Evolutionary conservation across 2,888 invertebrate species (phyloP).

Genomic region (Caenorhabditis angaria): DNA sequence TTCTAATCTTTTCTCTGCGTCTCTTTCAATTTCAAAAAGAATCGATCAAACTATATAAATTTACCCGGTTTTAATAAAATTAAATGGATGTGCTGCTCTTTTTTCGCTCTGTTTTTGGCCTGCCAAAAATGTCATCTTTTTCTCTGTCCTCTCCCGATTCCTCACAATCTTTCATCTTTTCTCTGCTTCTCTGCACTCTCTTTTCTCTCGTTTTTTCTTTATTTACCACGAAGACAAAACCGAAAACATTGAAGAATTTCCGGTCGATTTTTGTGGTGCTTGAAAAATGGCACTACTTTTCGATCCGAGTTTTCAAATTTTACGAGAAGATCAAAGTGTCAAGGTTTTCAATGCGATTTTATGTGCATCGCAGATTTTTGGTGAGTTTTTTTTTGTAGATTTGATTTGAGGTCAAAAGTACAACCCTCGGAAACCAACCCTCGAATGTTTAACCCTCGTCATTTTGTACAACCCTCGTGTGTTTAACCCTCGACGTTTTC

Average conservation of each 20-base stretch:
- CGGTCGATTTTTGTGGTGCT: neutral
- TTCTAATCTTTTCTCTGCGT: constrained; percentile 18
- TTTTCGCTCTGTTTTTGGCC: too few species aligned
- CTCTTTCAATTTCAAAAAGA: too few species aligned
- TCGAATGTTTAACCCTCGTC: too few species aligned
- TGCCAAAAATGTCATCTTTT: too few species aligned
- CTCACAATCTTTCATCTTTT: neutral
- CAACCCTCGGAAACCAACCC: too few species aligned
- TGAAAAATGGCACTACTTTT: constrained; percentile 52
- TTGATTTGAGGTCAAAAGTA: neutral
- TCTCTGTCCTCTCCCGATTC: neutral
- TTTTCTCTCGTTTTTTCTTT: neutral
- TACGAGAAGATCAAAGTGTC: constrained; percentile 62
- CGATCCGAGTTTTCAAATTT: constrained; percentile 57
- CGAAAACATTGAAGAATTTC: neutral
- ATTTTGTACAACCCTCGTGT: too few species aligned
- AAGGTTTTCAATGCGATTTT: constrained; percentile 66
- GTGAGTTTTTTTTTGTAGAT: constrained; percentile 28
- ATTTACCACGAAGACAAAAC: neutral
- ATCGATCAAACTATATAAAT: too few species aligned
- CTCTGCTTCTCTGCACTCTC: neutral
- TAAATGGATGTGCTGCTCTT: too few species aligned
- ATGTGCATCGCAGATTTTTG: constrained; percentile 61
- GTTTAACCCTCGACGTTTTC: too few species aligned
- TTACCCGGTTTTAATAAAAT: too few species aligned